These are phyloP conservation scores for Pachyuromys duprasi DNA, from an alignment of 2,797 vertebrate genomes.

Conservation along the genomic window DNA sequence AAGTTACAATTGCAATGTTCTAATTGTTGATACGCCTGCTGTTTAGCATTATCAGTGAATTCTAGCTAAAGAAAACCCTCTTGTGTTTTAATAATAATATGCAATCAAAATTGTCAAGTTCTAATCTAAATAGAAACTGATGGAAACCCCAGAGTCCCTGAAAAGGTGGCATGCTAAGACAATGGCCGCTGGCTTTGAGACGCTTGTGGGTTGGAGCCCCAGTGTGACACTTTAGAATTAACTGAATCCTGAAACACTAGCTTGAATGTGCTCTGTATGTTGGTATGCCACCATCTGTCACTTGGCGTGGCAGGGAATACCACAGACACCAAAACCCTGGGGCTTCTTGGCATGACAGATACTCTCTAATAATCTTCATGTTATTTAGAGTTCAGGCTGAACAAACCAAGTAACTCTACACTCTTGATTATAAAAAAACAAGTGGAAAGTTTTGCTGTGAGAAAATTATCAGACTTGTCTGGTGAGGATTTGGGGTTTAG, in stretches of 20 bases:
- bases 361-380: background rate
- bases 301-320: conserved; percentile 21
- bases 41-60: background rate
- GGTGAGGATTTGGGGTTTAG: background rate
- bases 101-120: background rate
- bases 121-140: background rate
- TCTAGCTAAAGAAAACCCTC: conserved; percentile 2
- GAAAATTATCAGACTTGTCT: background rate
- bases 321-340: background rate
- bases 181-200: background rate
- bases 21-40: background rate
- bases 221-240: background rate
- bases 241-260: background rate
- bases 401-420: background rate
- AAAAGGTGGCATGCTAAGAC: background rate
- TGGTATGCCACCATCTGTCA: conserved; percentile 59
- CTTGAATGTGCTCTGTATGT: background rate
- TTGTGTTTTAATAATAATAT: background rate
- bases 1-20: background rate
- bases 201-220: background rate
- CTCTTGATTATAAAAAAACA: conserved; percentile 41
- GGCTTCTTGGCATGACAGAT: conserved; percentile 32
- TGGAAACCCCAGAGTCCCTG: background rate
- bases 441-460: conserved; percentile 33
- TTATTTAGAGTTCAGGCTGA: conserved; percentile 7